Percentiles rank a stretch among this genome's conserved stretches.
These are phyloP conservation scores for Brachionus rotundiformis DNA, from an alignment of 1,140 invertebrate genomes.

Conservation along the genomic window DNA sequence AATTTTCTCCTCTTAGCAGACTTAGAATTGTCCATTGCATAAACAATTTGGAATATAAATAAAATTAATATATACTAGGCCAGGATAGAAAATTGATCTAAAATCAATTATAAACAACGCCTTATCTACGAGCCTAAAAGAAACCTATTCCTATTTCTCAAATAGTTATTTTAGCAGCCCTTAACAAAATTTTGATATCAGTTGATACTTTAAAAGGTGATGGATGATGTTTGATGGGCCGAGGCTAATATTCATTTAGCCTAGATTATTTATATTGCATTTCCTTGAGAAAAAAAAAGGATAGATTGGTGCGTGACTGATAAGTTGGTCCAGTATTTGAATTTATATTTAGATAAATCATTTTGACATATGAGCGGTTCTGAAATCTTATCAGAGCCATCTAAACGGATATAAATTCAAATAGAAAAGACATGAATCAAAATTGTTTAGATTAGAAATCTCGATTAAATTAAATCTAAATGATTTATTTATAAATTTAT, in stretches of 20 bases:
- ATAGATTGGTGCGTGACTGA: neutral
- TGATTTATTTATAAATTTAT: slow-evolving; percentile 8
- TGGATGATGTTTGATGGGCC: no score
- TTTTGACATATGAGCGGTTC: neutral
- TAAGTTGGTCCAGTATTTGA: neutral
- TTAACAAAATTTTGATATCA: neutral
- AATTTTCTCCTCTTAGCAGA: neutral
- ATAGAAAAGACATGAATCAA: slow-evolving; percentile 31
- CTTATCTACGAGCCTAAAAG: neutral
- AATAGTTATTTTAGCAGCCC: neutral
- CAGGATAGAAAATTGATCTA: neutral
- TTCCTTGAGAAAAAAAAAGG: neutral
- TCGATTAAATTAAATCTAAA: neutral
- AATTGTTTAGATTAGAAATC: slow-evolving; percentile 27
- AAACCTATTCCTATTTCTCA: neutral
- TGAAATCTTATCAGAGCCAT: neutral
- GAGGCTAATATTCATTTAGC: no score
- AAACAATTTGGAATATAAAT: slow-evolving; percentile 3
- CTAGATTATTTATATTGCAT: no score
- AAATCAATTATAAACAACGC: neutral
- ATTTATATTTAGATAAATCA: neutral
- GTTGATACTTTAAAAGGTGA: neutral
- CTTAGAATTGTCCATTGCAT: slow-evolving; percentile 25
- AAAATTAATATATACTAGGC: neutral
- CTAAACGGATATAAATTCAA: neutral